These are phyloP conservation scores for Protaetia brevitarsis DNA, from an alignment of 1,140 invertebrate species.

Conservation along the genomic window DNA sequence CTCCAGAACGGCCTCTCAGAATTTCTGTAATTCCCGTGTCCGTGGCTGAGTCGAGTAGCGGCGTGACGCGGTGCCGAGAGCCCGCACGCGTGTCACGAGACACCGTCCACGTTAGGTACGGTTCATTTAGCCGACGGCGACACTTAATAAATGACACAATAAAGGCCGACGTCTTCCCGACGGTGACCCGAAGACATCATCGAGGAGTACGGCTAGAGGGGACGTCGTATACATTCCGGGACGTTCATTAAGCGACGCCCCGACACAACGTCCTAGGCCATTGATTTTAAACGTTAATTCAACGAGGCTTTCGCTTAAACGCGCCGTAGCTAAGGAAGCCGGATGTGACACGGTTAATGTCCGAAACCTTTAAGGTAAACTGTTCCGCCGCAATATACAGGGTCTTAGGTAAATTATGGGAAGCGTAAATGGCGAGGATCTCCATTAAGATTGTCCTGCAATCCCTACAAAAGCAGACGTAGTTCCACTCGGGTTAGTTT, in stretches of 20 bases:
- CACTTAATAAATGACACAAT: conserved; percentile 18
- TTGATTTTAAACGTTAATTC: conserved; percentile 16
- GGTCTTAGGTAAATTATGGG: background rate
- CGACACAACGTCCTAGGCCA: background rate
- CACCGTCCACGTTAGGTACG: background rate
- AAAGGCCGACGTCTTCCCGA: background rate
- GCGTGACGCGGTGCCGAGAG: no score
- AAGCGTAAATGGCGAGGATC: background rate
- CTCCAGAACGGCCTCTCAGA: no score
- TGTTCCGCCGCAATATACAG: background rate
- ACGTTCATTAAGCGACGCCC: conserved; percentile 3
- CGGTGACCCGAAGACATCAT: no score
- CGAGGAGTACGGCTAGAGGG: background rate
- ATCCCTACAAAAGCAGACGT: no score
- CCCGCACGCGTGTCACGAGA: no score
- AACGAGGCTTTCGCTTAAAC: background rate
- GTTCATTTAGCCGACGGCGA: conserved; percentile 1
- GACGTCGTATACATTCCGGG: background rate
- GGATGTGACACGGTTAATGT: background rate
- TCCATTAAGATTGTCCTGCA: background rate
- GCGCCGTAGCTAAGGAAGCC: background rate
- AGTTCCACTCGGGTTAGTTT: no score
- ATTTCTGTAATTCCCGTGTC: no score
- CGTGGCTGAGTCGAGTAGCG: no score
- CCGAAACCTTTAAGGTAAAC: background rate